phyloP scores from a whole-genome alignment of 2,113 vertebrate species.

The Malurus alboscapulatus region DNA sequence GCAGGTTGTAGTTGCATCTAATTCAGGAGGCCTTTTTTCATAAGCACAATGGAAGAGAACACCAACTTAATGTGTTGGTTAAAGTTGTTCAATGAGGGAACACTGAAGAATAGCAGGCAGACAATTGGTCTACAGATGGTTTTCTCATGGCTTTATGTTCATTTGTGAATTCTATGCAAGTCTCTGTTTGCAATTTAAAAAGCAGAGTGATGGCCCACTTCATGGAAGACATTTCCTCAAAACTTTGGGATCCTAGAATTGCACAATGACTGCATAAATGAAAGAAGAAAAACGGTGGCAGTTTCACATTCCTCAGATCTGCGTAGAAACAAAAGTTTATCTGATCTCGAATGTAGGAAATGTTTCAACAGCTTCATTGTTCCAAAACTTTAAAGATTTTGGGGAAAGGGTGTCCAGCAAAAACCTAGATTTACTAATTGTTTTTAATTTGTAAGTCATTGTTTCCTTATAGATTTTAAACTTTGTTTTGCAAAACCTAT shows the following conservation, averaged over 20 bases:
- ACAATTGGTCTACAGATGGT: not conserved
- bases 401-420: not conserved
- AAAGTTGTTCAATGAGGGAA: not conserved
- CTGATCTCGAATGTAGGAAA: not conserved
- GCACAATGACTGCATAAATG: not conserved
- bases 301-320: not conserved
- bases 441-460: not conserved
- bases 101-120: not conserved
- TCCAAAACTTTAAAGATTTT: not conserved
- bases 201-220: not conserved
- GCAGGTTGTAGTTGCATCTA: not conserved
- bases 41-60: not conserved
- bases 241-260: not conserved
- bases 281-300: not conserved
- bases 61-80: not conserved
- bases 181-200: not conserved
- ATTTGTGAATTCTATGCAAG: not conserved
- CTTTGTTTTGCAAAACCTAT: not conserved
- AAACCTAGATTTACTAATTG: not conserved
- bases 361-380: not conserved
- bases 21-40: not conserved
- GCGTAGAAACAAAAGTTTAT: not conserved
- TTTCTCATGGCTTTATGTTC: not conserved
- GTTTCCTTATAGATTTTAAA: not conserved
- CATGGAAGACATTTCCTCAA: not conserved